Conservation (phyloP, 2,888 invertebrate species). For the Ectemnius cavifrons region DNA sequence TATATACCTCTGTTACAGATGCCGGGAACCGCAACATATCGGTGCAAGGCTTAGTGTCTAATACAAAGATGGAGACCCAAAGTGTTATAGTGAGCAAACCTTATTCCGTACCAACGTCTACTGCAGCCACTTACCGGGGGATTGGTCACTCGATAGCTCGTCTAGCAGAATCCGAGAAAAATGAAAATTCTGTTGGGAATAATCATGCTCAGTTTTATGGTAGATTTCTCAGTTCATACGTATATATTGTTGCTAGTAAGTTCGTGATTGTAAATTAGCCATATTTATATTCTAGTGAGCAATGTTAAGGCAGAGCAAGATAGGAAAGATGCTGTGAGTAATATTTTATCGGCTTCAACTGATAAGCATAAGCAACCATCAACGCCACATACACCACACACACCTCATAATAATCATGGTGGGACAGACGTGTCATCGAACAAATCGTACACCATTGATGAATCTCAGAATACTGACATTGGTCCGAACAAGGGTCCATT, state of each 20-base stretch:
- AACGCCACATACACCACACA: constrained; percentile 73
- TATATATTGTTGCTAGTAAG: neutral
- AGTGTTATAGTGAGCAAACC: constrained; percentile 82
- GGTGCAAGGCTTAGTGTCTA: constrained; percentile 69
- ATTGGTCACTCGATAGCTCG: constrained; percentile 73
- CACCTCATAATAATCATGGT: constrained; percentile 68
- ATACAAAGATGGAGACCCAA: constrained; percentile 76
- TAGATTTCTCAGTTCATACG: constrained; percentile 39
- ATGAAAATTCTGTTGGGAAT: constrained; percentile 61
- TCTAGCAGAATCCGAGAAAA: constrained; percentile 71
- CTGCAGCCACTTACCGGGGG: constrained; percentile 70
- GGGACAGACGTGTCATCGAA: constrained; percentile 64
- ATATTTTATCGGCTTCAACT: constrained; percentile 57
- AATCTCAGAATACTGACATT: constrained; percentile 65
- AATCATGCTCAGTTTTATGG: constrained; percentile 74
- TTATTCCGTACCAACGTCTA: constrained; percentile 69
- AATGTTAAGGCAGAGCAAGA: constrained; percentile 71
- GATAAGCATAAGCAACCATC: constrained; percentile 72
- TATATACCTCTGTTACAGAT: constrained; percentile 58
- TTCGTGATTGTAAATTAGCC: neutral
- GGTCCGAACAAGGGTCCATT: constrained; percentile 79
- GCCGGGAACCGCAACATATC: constrained; percentile 69
- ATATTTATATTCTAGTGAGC: constrained; percentile 59
- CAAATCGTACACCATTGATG: constrained; percentile 70
- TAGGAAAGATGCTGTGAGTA: constrained; percentile 64